phyloP scores from a whole-genome alignment of 2,797 vertebrate genomes.

The Pseudochaenichthys georgianus region DNA sequence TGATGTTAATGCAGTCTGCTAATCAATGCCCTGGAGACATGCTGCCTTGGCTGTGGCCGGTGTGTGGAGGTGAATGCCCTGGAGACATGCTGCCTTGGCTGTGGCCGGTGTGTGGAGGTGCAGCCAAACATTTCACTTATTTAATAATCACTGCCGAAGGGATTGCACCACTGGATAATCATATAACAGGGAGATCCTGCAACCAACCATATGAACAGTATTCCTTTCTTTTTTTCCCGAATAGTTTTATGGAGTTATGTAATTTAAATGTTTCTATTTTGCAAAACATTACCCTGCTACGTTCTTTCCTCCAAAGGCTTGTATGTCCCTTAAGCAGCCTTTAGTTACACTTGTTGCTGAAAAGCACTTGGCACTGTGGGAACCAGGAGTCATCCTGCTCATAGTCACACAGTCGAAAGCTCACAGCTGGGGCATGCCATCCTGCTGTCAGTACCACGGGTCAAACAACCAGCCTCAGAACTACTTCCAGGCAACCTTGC shows the following conservation, averaged over 20 bases:
- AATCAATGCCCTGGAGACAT: slow-evolving; percentile 44
- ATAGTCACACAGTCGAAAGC: slow-evolving; percentile 2
- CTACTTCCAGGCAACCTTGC: slow-evolving; percentile 5
- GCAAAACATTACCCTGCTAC: slow-evolving; percentile 23
- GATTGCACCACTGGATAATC: slow-evolving; percentile 19
- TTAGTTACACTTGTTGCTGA: slow-evolving; percentile 12
- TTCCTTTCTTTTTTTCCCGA: slow-evolving; percentile 3
- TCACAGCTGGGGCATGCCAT: slow-evolving; percentile 21
- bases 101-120: slow-evolving; percentile 33
- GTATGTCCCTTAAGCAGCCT: background rate
- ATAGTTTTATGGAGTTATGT: slow-evolving; percentile 3
- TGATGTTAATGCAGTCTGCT: slow-evolving; percentile 49
- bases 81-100: slow-evolving; percentile 37
- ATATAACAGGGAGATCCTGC: slow-evolving; percentile 1
- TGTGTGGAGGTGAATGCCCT: slow-evolving; percentile 28
- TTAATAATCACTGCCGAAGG: slow-evolving; percentile 20
- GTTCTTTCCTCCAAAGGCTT: background rate
- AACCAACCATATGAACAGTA: slow-evolving; percentile 13
- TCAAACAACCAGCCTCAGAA: slow-evolving; percentile 3
- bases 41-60: slow-evolving; percentile 42
- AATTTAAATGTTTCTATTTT: slow-evolving; percentile 18
- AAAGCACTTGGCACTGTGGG: slow-evolving; percentile 8
- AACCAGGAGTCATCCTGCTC: background rate
- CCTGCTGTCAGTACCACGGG: slow-evolving; percentile 18
- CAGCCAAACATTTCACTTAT: slow-evolving; percentile 23